Conservation (phyloP, 2,797 vertebrate genomes). For the Rhabdophis nuchalis region DNA sequence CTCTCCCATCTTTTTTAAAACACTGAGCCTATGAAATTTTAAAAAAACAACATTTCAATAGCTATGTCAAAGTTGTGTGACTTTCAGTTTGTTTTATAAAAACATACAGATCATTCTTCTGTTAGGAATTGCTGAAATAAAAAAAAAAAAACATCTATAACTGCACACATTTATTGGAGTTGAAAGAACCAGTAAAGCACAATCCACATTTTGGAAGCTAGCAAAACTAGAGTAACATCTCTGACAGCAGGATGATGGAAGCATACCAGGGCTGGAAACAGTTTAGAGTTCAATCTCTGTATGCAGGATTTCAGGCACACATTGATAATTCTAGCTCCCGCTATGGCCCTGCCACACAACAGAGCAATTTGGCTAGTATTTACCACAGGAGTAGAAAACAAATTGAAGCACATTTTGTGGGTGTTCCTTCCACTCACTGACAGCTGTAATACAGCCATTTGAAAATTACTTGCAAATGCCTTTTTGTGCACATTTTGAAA, state of each 20-base stretch:
- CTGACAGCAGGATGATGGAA: constrained; percentile 36
- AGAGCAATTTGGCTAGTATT: constrained; percentile 58
- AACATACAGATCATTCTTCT: neutral
- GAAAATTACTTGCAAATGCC: constrained; percentile 69
- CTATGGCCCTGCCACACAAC: constrained; percentile 56
- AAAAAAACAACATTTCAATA: neutral
- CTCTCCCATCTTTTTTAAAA: neutral
- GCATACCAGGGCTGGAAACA: constrained; percentile 52
- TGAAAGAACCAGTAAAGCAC: constrained; percentile 33
- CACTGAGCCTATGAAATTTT: neutral
- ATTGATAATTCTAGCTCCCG: constrained; percentile 16
- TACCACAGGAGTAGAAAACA: constrained; percentile 68
- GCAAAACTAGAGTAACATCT: constrained; percentile 54
- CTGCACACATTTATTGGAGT: neutral
- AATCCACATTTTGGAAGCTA: constrained; percentile 33
- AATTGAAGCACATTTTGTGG: constrained; percentile 69
- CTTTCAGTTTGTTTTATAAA: neutral
- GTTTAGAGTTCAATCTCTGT: constrained; percentile 48
- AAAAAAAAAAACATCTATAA: constrained; percentile 36
- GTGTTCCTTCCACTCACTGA: constrained; percentile 68
- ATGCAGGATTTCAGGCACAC: constrained; percentile 50
- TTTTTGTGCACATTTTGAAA: constrained; percentile 26
- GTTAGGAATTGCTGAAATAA: neutral
- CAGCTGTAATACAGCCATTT: constrained; percentile 70
- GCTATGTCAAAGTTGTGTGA: neutral